These are phyloP conservation scores for Smutsia gigantea DNA, from an alignment of 2,797 vertebrate genomes.

Conservation along the genomic window DNA sequence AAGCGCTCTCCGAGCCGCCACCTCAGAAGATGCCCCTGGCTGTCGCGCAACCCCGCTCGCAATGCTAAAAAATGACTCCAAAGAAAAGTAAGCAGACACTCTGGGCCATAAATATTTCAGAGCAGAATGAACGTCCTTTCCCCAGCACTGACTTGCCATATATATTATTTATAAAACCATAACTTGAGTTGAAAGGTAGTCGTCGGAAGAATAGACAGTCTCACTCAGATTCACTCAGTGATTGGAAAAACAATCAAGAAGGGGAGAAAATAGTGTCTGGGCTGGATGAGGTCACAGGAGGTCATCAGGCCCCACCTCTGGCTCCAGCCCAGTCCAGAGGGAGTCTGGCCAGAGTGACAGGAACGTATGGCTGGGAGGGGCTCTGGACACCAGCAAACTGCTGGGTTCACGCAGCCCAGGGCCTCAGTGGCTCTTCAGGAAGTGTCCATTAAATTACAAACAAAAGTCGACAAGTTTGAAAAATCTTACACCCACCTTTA, in stretches of 20 bases:
- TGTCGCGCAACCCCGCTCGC: conserved; percentile 23
- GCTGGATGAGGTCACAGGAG: conserved; percentile 8
- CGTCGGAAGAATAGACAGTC: conserved; percentile 59
- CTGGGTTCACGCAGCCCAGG: background rate
- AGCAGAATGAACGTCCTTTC: conserved; percentile 85
- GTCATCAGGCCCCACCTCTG: background rate
- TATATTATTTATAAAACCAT: conserved; percentile 88
- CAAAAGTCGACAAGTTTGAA: background rate
- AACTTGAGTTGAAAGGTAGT: conserved; percentile 85
- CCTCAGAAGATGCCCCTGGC: conserved; percentile 17
- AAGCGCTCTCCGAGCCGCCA: background rate
- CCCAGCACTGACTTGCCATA: conserved; percentile 83
- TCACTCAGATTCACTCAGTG: conserved; percentile 32
- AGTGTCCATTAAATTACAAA: background rate
- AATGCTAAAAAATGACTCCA: conserved; percentile 82
- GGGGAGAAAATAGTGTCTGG: background rate
- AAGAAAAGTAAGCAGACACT: conserved; percentile 87
- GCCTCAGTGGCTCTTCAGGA: background rate
- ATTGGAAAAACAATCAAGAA: conserved; percentile 22
- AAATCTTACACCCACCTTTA: background rate
- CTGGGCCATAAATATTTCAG: conserved; percentile 88
- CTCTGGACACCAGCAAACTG: background rate
- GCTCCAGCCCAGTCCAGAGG: background rate
- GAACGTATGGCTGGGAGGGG: too few relatives aligned
- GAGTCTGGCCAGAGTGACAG: background rate